phyloP scores from a whole-genome alignment of 2,888 invertebrate species.

The Minunthozetes semirufus region DNA sequence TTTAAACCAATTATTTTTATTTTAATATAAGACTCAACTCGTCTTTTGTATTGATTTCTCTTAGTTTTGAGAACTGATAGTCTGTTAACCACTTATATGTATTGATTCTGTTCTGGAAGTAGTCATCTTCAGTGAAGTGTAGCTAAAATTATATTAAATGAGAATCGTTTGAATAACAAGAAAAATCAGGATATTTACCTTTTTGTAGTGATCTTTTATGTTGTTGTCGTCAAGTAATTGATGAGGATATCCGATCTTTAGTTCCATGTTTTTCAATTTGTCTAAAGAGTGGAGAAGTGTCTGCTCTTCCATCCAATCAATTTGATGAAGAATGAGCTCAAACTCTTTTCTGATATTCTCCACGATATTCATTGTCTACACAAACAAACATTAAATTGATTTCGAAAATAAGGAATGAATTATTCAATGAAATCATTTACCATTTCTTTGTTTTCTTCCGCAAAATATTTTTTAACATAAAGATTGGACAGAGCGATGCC shows the following conservation, averaged over 20 bases:
- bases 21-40: slow-evolving; percentile 39
- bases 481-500: slow-evolving; percentile 54
- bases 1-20: background rate
- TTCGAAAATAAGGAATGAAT: background rate
- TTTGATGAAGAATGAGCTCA: slow-evolving; percentile 63
- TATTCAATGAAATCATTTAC: slow-evolving; percentile 36
- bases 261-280: slow-evolving; percentile 38
- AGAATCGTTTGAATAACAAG: background rate
- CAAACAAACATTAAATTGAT: background rate
- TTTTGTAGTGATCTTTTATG: slow-evolving; percentile 39
- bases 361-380: slow-evolving; percentile 62
- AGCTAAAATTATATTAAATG: slow-evolving; percentile 47
- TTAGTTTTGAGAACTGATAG: slow-evolving; percentile 66
- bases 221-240: slow-evolving; percentile 40
- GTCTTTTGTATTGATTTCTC: slow-evolving; percentile 54
- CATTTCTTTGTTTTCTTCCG: slow-evolving; percentile 71
- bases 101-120: slow-evolving; percentile 67
- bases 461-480: slow-evolving; percentile 78
- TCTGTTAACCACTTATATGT: slow-evolving; percentile 71
- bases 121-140: slow-evolving; percentile 62
- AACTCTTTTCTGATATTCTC: slow-evolving; percentile 73
- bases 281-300: slow-evolving; percentile 54
- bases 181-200: slow-evolving; percentile 37
- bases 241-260: slow-evolving; percentile 42
- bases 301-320: slow-evolving; percentile 86